phyloP scores from a whole-genome alignment of 2,888 invertebrate species.

The Brachyptera risi region DNA sequence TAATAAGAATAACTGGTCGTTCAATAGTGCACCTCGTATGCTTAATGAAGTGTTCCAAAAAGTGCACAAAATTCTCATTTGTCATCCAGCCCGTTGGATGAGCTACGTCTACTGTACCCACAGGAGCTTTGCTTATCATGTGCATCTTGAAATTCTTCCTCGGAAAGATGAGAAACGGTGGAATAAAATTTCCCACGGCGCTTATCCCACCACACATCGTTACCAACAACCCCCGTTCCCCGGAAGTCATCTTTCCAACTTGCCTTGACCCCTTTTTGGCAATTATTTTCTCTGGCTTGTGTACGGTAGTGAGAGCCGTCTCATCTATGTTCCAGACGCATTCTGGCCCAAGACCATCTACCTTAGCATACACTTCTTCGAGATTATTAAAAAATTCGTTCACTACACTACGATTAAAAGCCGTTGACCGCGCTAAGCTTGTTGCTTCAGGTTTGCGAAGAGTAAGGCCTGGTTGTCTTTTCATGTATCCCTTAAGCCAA shows the following conservation, averaged over 20 bases:
- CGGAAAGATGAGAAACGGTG: constrained; percentile 42
- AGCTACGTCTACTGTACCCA: constrained; percentile 40
- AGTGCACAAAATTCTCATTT: neutral
- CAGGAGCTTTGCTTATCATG: constrained; percentile 41
- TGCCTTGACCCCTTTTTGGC: constrained; percentile 35
- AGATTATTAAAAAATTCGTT: too few species aligned
- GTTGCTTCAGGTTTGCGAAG: too few species aligned
- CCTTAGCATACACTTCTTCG: too few species aligned
- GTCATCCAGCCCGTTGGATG: constrained; percentile 42
- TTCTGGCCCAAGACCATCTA: too few species aligned
- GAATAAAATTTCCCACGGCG: constrained; percentile 38
- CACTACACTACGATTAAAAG: too few species aligned
- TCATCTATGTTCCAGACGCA: neutral
- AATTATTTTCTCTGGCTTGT: too few species aligned
- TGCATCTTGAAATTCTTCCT: constrained; percentile 38
- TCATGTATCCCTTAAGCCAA: too few species aligned
- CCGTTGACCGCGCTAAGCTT: too few species aligned
- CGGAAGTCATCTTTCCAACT: constrained; percentile 40
- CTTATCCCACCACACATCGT: constrained; percentile 39
- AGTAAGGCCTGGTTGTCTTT: too few species aligned
- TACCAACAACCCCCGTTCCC: constrained; percentile 40
- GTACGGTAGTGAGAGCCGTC: neutral
- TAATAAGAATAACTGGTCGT: constrained; percentile 33
- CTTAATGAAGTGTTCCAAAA: constrained; percentile 17
- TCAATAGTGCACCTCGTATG: constrained; percentile 27